Base-by-base conservation (phyloP, 2,888 invertebrate genomes). In the Agonopterix subpropinquella region DNA sequence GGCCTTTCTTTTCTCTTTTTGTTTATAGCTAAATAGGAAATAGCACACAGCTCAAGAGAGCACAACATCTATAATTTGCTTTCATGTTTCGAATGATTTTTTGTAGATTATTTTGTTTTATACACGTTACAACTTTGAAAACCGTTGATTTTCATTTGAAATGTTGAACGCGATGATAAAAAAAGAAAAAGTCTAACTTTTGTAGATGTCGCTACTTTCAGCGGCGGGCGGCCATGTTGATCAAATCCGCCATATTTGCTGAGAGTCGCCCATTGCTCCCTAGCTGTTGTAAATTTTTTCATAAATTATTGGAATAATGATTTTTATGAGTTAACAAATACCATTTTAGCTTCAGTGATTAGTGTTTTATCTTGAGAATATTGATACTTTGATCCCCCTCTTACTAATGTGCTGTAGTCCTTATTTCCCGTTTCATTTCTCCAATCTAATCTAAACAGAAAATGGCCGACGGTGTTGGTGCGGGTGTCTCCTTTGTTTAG, bases 401-500 rank as follows among this genome's bases (percentile, higher is more conserved):
- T 36, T 36, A 36, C 53, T 48, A 18, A 47, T 50, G 50, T 43
- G 47, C 48, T 44, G 13, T 43, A 47, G 13, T 50, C 47, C 9
- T 35, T 47, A 47, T 44, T 82, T 83, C 78, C 77, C 78, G 81
- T 80, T 77, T 77, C 78, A 80, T 79, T 82, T 80, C 71, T 70
- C 77, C 83, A 85, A 83, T 85, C 84, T 85, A 85, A 87, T 85
- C 89, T 90, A 91, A 91, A 91, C 90, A 92, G 92, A 94, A 94
- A 92, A 94, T 94, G 94, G 94, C 94, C 92, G 93, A 91, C 92
- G 90, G 90, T 91, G 90, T 90, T 91, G 91, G 92, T 92, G 92
- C 91, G 91, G 91, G 91, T 92, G 92, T 92, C 91, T 93, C 92
- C 93, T 94, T 94, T 94, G 93, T 94, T 93, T 93, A 92, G 92